These are phyloP conservation scores for Leucophenga montana DNA, from an alignment of 2,888 invertebrate species.

Conservation along the genomic window DNA sequence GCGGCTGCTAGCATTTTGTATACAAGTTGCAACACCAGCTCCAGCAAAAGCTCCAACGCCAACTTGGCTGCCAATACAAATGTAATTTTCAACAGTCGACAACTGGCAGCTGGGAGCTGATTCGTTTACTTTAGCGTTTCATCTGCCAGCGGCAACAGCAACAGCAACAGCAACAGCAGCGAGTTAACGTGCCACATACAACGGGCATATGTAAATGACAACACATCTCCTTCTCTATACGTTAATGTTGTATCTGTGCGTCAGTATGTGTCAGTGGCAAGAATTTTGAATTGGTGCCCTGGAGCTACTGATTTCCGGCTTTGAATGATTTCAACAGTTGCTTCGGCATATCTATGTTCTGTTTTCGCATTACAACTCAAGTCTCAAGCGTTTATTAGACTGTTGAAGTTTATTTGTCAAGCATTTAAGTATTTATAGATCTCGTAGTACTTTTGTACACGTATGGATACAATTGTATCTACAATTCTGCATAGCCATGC, in stretches of 20 bases:
- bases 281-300: too few relatives aligned
- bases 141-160: not conserved
- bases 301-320: too few relatives aligned
- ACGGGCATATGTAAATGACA: not conserved
- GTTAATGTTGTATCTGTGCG: not conserved
- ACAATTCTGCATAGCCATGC: too few relatives aligned
- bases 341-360: too few relatives aligned
- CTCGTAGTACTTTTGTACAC: too few relatives aligned
- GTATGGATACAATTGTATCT: too few relatives aligned
- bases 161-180: slow-evolving; percentile 24
- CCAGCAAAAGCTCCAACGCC: slow-evolving; percentile 42
- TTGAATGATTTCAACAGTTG: too few relatives aligned
- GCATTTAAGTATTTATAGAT: too few relatives aligned
- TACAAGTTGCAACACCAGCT: slow-evolving; percentile 28
- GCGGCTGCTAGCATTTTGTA: slow-evolving; percentile 29
- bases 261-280: not conserved
- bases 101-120: slow-evolving; percentile 64
- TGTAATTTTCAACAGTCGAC: slow-evolving; percentile 58
- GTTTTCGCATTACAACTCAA: too few relatives aligned
- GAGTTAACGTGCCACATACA: slow-evolving; percentile 25
- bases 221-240: not conserved
- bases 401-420: too few relatives aligned
- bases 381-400: too few relatives aligned
- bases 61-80: slow-evolving; percentile 61
- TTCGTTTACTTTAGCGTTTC: slow-evolving; percentile 51